Base-by-base conservation (phyloP, 2,888 invertebrate genomes). In the Gandaritis pyraliata region DNA sequence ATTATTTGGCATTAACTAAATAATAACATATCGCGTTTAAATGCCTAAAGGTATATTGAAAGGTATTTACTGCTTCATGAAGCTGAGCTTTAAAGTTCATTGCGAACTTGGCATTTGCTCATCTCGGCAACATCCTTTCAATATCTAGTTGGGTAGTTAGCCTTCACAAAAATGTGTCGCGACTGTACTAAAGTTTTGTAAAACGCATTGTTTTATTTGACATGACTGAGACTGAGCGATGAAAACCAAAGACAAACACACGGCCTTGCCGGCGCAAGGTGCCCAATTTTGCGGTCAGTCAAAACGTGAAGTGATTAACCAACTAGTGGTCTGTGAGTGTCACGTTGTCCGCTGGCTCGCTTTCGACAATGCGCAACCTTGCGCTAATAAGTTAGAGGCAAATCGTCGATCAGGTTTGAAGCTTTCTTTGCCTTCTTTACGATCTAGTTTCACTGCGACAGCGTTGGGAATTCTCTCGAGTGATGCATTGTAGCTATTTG, bases 401-500 rank as follows among this genome's bases (percentile, higher is more conserved):
- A 66, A 69, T 65, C 50, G 60, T 66, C 69, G 64, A 60, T 67
- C 54, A 56, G 64, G 54, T 51, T 65, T 18, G 18, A 23, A 82
- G 82, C 87, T 87, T 86, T 88, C 86, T 87, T 88, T 60, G 46
- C 62, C 49, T 58, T 73, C 52, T 58, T 49, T 41, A 74, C 70
- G 77, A 77, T 80, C 77, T 81, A 78, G 78, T 83, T 85, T 81
- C 82, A 75, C 82, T 72, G 77, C 72, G 77, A 77, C 76, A 73
- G 75, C 76, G 84, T 90, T 90, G 86, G 84, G 88, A 89, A 89
- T 82, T 78, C 76, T 76, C 75, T 74, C 73, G 73, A 71, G 73
- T 82, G 83, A 83, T 83, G 85, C 83, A 89, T 89, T 88, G 89
- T 86, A 76, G 81, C 77, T 67, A 87, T 91, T 90, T 85, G 88